Evolutionary conservation across 2,113 vertebrate species (phyloP).

Genomic region (Aphelocoma coerulescens): DNA sequence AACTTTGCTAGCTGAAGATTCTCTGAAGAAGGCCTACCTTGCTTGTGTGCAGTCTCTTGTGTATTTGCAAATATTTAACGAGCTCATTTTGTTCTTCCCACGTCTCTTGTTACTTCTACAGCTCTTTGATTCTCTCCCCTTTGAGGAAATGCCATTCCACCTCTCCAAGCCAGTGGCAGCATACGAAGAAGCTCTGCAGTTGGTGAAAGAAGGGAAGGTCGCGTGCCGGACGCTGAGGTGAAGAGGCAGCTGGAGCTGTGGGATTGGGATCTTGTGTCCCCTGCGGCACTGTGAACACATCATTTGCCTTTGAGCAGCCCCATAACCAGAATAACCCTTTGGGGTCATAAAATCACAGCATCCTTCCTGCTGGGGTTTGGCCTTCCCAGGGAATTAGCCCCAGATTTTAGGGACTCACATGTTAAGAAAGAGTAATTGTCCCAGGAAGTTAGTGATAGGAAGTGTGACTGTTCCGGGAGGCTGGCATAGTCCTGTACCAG

Average conservation of each 20-base stretch:
- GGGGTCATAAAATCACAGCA: neutral
- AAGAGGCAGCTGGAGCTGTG: neutral
- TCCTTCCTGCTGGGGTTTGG: neutral
- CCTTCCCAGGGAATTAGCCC: neutral
- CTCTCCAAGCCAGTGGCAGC: constrained; percentile 84
- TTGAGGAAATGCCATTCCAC: constrained; percentile 74
- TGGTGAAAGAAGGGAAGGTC: constrained; percentile 82
- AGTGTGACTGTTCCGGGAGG: neutral
- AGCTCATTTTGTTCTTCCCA: neutral
- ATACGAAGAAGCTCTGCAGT: constrained; percentile 87
- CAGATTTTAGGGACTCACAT: neutral
- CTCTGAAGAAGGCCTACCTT: neutral
- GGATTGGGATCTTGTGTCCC: neutral
- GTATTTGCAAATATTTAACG: neutral
- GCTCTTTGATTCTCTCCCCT: constrained; percentile 85
- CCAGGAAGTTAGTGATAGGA: neutral
- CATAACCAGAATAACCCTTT: neutral
- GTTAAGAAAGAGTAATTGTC: neutral
- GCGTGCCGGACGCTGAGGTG: constrained; percentile 87
- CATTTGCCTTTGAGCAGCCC: neutral
- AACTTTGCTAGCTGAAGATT: neutral
- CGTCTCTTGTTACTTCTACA: constrained; percentile 33
- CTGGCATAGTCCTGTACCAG: neutral
- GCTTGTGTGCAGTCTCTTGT: neutral
- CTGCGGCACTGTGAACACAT: neutral